Evolutionary conservation across 2,888 invertebrate genomes (phyloP).

Genomic region (Heteromurus nitidus): DNA sequence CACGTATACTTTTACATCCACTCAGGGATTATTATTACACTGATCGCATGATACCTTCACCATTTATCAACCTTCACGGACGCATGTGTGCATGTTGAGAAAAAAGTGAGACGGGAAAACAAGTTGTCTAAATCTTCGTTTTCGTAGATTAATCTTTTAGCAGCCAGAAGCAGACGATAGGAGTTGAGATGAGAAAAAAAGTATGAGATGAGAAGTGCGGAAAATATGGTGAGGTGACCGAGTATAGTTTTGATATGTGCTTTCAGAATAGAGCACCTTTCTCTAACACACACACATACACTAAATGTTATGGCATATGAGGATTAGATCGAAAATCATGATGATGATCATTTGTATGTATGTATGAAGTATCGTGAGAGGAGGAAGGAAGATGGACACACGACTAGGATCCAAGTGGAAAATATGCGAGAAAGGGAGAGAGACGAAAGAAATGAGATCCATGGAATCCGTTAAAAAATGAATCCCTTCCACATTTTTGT

Average conservation of each 20-base stretch:
- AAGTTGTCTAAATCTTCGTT: constrained; percentile 59
- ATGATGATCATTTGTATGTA: constrained; percentile 16
- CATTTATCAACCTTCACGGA: constrained; percentile 54
- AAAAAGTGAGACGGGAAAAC: constrained; percentile 55
- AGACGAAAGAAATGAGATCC: constrained; percentile 32
- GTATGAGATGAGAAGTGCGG: background rate
- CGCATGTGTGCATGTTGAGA: constrained; percentile 48
- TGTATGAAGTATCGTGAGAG: constrained; percentile 9
- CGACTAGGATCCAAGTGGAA: background rate
- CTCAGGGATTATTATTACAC: constrained; percentile 46
- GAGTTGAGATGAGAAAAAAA: constrained; percentile 7
- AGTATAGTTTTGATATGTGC: background rate
- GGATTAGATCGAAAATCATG: constrained; percentile 39
- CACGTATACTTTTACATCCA: constrained; percentile 29
- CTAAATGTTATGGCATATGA: background rate
- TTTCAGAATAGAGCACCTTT: too few relatives aligned
- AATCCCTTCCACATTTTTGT: constrained; percentile 53
- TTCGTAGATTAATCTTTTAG: constrained; percentile 60
- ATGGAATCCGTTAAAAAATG: constrained; percentile 55
- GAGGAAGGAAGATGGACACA: constrained; percentile 25
- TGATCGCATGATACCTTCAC: constrained; percentile 54
- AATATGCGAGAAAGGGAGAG: background rate
- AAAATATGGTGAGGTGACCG: background rate
- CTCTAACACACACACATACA: background rate
- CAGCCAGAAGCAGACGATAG: background rate